Evolutionary conservation across 2,797 vertebrate genomes (phyloP).

Genomic region (Acestrorhynchus altus): DNA sequence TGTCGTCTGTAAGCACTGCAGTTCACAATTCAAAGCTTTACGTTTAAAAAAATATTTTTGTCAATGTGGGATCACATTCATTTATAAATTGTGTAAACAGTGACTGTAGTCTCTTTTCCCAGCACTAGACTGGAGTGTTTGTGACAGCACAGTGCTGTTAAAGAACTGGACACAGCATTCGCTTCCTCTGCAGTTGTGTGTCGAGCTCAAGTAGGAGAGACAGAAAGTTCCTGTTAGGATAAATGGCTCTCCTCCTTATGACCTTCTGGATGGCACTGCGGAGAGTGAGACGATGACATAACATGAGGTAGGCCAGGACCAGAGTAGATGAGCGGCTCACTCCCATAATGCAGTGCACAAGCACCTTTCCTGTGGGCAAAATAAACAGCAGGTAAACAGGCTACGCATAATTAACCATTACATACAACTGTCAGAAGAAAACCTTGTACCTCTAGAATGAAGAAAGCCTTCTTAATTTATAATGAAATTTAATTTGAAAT

Average conservation of each 20-base stretch:
- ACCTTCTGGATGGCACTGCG: constrained; percentile 82
- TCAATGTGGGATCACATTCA: neutral
- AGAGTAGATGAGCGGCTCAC: constrained; percentile 92
- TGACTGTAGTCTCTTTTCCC: constrained; percentile 10
- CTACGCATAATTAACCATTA: no score
- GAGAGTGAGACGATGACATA: constrained; percentile 81
- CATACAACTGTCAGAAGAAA: no score
- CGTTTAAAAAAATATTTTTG: neutral
- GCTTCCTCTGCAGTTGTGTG: constrained; percentile 71
- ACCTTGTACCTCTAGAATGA: no score
- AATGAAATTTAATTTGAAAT: no score
- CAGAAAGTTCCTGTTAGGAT: constrained; percentile 84
- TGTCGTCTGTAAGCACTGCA: neutral
- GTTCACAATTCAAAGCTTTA: neutral
- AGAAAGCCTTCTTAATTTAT: no score
- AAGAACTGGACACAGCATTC: constrained; percentile 79
- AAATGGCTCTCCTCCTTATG: constrained; percentile 80
- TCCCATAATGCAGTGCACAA: constrained; percentile 97
- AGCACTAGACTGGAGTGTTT: neutral
- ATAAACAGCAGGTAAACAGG: constrained; percentile 15
- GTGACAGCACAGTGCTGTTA: constrained; percentile 57
- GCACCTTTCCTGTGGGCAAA: constrained; percentile 84
- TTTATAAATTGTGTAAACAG: constrained; percentile 47
- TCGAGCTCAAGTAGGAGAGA: constrained; percentile 78
- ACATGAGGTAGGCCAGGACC: constrained; percentile 92